These are phyloP conservation scores for Papilio dardanus DNA, from an alignment of 1,140 invertebrate genomes.

Conservation along the genomic window DNA sequence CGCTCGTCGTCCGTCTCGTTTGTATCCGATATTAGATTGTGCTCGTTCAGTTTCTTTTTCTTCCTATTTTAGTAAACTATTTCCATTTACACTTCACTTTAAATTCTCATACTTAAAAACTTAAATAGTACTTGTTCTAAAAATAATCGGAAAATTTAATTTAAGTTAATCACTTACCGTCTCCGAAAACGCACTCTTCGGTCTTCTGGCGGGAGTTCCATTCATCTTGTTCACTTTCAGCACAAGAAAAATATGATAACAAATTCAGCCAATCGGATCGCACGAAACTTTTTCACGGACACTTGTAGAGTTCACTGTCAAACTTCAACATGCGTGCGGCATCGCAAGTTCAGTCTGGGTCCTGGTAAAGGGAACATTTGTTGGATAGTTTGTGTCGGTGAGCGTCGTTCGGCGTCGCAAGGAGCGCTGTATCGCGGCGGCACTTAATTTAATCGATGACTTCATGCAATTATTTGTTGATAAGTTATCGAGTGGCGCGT, in stretches of 20 bases:
- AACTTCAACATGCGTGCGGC: conserved; percentile 58
- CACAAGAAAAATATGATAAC: conserved; percentile 56
- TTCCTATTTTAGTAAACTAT: background rate
- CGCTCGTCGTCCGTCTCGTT: conserved; percentile 27
- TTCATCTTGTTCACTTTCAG: conserved; percentile 67
- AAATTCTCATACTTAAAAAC: background rate
- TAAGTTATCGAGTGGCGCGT: conserved; percentile 68
- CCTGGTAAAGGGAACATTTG: conserved; percentile 45
- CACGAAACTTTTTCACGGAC: conserved; percentile 78
- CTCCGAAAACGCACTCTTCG: conserved; percentile 76
- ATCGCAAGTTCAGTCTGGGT: conserved; percentile 51
- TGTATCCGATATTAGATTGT: conserved; percentile 32
- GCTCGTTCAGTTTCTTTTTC: conserved; percentile 8
- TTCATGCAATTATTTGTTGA: conserved; percentile 77
- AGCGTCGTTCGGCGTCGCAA: conserved; percentile 34
- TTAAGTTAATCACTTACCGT: conserved; percentile 59
- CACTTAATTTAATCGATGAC: conserved; percentile 79
- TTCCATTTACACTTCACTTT: background rate
- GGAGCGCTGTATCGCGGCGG: conserved; percentile 40
- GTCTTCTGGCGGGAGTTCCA: conserved; percentile 73
- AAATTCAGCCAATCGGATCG: conserved; percentile 61
- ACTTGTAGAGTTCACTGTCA: conserved; percentile 77
- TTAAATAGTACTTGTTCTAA: background rate
- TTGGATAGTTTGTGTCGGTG: conserved; percentile 37
- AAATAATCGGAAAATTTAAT: conserved; percentile 5